Evolutionary conservation across 2,888 invertebrate genomes (phyloP), one percentile per base, ranked within the genome.

Genomic region (Arge pagana): DNA sequence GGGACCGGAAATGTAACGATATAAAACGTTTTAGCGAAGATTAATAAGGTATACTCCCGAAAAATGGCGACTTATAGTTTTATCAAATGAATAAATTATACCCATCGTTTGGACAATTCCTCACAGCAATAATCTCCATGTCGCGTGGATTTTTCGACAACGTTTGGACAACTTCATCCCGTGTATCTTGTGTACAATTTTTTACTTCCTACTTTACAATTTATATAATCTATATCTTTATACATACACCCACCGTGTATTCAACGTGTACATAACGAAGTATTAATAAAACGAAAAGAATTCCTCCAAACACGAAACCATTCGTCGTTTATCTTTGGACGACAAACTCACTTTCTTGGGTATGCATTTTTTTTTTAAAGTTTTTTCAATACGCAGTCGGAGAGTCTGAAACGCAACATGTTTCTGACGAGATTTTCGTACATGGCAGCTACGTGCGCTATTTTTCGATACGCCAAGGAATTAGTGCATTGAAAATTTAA

Each of bases 171-270:
- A n/a, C n/a, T 40, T 35, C 33, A 45, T 23, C 35, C 45, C 15
- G 16, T 45, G 33, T 35, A 45, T 45, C 23, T 31, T 33, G 35
- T 35, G 35, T 45, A 45, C 23, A 45, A 45, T 45, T 45, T 33
- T 45, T 45, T 33, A 16, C 7, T 45, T 45, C 24, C 33, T 33
- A 13, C 15, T 45, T 33, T 45, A 11, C 13, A 35, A 33, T 35
- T 45, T 45, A 35, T 33, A 35, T 45, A 15, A 26, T 7, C 24
- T 40, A 40, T 45, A 35, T 33, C 33, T 33, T 45, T 16, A 35
- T 45, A n/a, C n/a, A n/a, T n/a, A 42, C 42, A 42, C 42, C 30
- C 30, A 42, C 19, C 42, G 42, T 42, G 42, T 23, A 45, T 35
- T 30, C 33, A 33, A 45, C 24, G 45, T 45, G 45, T 45, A 45